Evolutionary conservation across 2,888 invertebrate species (phyloP), one percentile per base, ranked within the genome.

Genomic region (Zonitis immaculata): DNA sequence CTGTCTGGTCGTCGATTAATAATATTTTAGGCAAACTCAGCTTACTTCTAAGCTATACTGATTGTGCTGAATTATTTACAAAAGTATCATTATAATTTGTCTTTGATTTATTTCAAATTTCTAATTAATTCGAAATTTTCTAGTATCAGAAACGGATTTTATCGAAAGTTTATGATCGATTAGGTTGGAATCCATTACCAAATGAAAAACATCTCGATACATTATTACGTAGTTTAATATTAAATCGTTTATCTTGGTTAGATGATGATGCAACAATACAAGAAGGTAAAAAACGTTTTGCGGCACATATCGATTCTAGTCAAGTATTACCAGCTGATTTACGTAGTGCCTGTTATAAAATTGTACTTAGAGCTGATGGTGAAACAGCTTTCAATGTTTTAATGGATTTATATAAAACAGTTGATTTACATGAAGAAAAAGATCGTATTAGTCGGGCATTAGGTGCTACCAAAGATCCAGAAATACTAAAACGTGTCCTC

Each of bases 341-440:
- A 62, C 84, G 94, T 57, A 84, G 85, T 65, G 85, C 90, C 56
- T 94, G 94, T 65, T 96, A 95, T 78, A 86, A 87, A 71, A 91
- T 92, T 4, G 90, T 89, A 43, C 78, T 94, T 51, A 79, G 82
- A 60, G 86, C 86, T 14, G 89, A 85, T 3, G 82, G 89, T 70
- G 83, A 83, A 57, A 76, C 78, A 11, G 85, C 86, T 11, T 93
- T 87, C 70, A 81, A 89, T 48, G 83, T 86, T 32, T 85, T 96
- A 84, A 77, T 95, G 59, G 80, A 84, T 69, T 76, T 94, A 60
- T 92, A 95, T 77, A 83, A 89, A 62, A 84, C 87, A 44, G 85
- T 91, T 6, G 95, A 95, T 77, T 78, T 95, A 62, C 91, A 93
- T 68, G 96, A 96, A 76, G 96, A 97, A 75, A 94, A 93, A 75